phyloP scores from a whole-genome alignment of 2,113 vertebrate species.

The Tricholaema leucomelas region DNA sequence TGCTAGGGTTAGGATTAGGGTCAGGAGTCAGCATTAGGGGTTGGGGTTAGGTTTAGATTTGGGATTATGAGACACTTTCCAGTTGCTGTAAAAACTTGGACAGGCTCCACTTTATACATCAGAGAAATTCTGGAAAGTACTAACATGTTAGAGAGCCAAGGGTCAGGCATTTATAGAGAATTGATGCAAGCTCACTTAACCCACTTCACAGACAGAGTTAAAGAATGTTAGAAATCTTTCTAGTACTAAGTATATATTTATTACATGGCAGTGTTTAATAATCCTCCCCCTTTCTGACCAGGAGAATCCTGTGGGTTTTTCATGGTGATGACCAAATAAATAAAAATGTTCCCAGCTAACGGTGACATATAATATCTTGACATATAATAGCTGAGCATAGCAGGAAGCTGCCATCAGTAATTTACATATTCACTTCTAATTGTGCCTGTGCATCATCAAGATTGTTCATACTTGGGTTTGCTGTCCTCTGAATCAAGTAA shows the following conservation, averaged over 20 bases:
- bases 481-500: constrained; percentile 24
- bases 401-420: not conserved
- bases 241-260: not conserved
- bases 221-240: not conserved
- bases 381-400: not conserved
- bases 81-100: not conserved
- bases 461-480: not conserved
- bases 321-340: constrained; percentile 15
- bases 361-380: not conserved
- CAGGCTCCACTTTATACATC: not conserved
- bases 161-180: not conserved
- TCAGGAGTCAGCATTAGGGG: too few species aligned
- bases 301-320: not conserved
- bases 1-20: too few species aligned
- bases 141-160: not conserved
- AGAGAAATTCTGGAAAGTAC: not conserved
- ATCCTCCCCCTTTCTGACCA: not conserved
- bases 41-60: too few species aligned
- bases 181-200: not conserved
- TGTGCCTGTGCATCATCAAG: constrained; percentile 17
- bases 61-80: not conserved
- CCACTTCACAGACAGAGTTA: not conserved
- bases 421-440: constrained; percentile 39
- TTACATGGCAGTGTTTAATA: not conserved
- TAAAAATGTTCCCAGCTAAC: constrained; percentile 1